Evolutionary conservation across 2,797 vertebrate species (phyloP), one percentile per base, ranked within the genome.

Genomic region (Chelon auratus): DNA sequence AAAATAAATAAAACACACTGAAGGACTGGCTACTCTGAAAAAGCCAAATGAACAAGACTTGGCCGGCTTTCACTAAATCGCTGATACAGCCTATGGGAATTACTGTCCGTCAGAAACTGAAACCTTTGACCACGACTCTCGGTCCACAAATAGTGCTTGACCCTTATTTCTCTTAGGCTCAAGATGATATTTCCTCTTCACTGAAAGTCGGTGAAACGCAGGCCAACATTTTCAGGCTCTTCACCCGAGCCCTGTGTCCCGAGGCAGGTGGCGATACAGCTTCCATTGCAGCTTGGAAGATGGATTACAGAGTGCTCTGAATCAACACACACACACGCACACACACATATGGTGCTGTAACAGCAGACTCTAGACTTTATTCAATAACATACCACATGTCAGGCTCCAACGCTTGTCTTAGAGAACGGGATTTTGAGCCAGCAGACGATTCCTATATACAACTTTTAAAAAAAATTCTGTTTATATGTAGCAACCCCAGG

Each of bases 41-140:
- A 68, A 81, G 80, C 80, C 58, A 76, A 85, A 87, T 71, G 75
- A 89, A 84, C 81, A 78, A 77, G 79, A 80, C 72, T 33, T 63
- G 82, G 51, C 77, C 17, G 56, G 53, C 75, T 85, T 68, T 60
- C 55, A 72, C 74, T 68, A 84, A 89, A 91, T 62, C 51, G 87
- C 88, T 90, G 89, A 92, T 85, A 74, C 83, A 89, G 85, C 82
- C 75, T 17, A 68, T 68, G 80, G 84, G 86, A 91, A 86, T 86
- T 77, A 77, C 69, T 76, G 78, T 79, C 87, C 78, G 76, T 84
- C 88, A 86, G 87, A 90, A 83, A 84, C 14, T 53, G 64, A 87
- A 83, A 87, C 84, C 84, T 88, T 85, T 89, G 82, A 87, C 86
- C 77, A 61, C 55, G 68, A 73, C 63, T 87, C 59, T 60, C 33